phyloP scores from a whole-genome alignment of 2,888 invertebrate species.

The Empis stercorea region DNA sequence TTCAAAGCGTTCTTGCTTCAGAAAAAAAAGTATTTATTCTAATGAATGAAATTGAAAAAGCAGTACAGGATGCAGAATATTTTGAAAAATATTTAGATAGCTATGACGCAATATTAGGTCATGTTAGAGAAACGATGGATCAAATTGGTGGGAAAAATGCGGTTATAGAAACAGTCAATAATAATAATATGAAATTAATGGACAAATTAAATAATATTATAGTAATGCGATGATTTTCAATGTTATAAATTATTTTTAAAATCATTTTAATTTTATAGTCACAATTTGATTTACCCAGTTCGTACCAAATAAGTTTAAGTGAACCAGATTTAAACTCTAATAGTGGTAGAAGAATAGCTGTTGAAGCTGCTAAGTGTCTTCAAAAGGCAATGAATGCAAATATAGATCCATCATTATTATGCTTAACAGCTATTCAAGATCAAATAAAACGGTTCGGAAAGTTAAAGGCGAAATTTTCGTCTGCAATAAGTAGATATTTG shows the following conservation, averaged over 20 bases:
- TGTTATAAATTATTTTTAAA: background rate
- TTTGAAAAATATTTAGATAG: slow-evolving; percentile 60
- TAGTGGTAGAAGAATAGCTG: slow-evolving; percentile 47
- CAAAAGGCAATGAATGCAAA: slow-evolving; percentile 60
- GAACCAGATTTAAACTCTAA: slow-evolving; percentile 59
- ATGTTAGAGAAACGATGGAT: slow-evolving; percentile 78
- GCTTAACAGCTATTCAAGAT: slow-evolving; percentile 65
- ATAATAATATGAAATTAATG: slow-evolving; percentile 68
- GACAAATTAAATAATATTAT: slow-evolving; percentile 66
- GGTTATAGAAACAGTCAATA: slow-evolving; percentile 72
- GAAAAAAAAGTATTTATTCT: slow-evolving; percentile 64
- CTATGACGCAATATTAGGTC: slow-evolving; percentile 71
- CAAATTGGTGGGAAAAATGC: slow-evolving; percentile 85
- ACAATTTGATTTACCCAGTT: slow-evolving; percentile 55
- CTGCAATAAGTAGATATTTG: slow-evolving; percentile 74
- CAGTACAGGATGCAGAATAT: slow-evolving; percentile 58
- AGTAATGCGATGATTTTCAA: slow-evolving; percentile 36
- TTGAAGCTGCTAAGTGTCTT: slow-evolving; percentile 58
- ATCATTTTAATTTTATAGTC: slow-evolving; percentile 33
- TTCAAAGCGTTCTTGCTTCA: slow-evolving; percentile 83
- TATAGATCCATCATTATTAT: slow-evolving; percentile 48
- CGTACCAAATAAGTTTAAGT: slow-evolving; percentile 52
- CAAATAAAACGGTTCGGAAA: slow-evolving; percentile 67
- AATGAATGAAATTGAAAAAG: slow-evolving; percentile 67
- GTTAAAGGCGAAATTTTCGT: slow-evolving; percentile 65